Percentiles rank a stretch among this genome's conserved stretches.
Evolutionary conservation across 2,113 vertebrate species (phyloP).

Genomic region (Ploceus nigricollis): DNA sequence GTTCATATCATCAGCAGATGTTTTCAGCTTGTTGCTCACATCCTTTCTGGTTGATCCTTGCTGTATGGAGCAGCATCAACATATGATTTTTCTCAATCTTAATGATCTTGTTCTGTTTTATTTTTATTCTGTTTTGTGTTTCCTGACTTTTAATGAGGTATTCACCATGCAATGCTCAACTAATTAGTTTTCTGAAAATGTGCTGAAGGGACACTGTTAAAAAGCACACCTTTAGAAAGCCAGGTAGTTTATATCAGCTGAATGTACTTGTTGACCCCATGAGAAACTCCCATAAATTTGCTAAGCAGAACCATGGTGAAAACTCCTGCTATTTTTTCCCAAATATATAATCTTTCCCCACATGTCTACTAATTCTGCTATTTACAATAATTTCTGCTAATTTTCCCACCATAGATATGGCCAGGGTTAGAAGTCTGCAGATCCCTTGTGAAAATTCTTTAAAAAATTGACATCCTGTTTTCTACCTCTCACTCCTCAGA

Average conservation of each 20-base stretch:
- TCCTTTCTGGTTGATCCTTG: background rate
- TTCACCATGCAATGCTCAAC: background rate
- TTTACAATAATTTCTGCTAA: background rate
- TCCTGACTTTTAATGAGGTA: background rate
- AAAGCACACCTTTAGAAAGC: background rate
- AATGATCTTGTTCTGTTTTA: background rate
- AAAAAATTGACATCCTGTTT: background rate
- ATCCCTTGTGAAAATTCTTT: background rate
- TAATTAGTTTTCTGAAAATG: background rate
- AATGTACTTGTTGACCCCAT: background rate
- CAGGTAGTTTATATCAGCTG: background rate
- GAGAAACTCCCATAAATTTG: background rate
- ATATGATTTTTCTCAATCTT: background rate
- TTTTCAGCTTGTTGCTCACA: background rate
- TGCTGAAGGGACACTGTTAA: background rate
- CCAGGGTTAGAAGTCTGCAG: background rate
- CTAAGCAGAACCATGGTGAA: background rate
- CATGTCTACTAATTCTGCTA: background rate
- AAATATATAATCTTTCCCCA: background rate
- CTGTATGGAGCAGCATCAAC: background rate
- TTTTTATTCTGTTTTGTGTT: background rate
- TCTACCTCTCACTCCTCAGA: background rate
- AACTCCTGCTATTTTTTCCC: background rate
- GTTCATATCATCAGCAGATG: accelerated
- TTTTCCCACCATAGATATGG: background rate